Base-by-base conservation (phyloP, 2,113 vertebrate genomes). In the Sturnus vulgaris region DNA sequence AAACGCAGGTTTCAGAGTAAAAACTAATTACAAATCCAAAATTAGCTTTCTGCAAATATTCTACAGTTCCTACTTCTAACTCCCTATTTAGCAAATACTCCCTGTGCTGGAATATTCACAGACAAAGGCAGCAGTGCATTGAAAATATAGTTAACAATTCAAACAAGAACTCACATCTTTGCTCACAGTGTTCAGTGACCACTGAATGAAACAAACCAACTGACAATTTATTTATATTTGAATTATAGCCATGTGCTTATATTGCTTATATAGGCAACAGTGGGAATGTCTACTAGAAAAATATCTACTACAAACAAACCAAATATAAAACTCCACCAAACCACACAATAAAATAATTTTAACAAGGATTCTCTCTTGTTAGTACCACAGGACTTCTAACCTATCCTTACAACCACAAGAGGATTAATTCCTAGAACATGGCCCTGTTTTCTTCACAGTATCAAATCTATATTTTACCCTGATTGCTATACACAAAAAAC, bases 341-440 rank as follows among this genome's bases (percentile, higher is more conserved):
- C 17, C 42, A 49, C 35, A 44, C 4, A 75, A 61, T 12, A 66
- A 55, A 76, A 79, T 37, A 49, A 65, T 17, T n/a, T 57, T 14
- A 49, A 75, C 15, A 31, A 53, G 55, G 40, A 75, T 33, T 44
- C 13, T 53, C 27, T 79, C 46, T 85, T 68, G 30, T 75, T 40
- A 44, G n/a, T 73, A 52, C 33, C 59, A 61, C 23, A 39, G 42
- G 18, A 39, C 35, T 70, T 81, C 47, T 82, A 57, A 52, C 10
- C 21, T 70, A 35, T 12, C 27, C 42, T 81, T n/a, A 44, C 16
- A 92, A 91, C 65, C 35, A 72, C 33, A 64, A 24, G 83, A 52
- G 0, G 0, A 76, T 40, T 63, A 1, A 39, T 22, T 69, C 17
- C 44, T n/a, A 28, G 40, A 59, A 14, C 8, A 15, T 2, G 2